Evolutionary conservation across 1,140 invertebrate species (phyloP).

Genomic region (Drosophila repletoides): DNA sequence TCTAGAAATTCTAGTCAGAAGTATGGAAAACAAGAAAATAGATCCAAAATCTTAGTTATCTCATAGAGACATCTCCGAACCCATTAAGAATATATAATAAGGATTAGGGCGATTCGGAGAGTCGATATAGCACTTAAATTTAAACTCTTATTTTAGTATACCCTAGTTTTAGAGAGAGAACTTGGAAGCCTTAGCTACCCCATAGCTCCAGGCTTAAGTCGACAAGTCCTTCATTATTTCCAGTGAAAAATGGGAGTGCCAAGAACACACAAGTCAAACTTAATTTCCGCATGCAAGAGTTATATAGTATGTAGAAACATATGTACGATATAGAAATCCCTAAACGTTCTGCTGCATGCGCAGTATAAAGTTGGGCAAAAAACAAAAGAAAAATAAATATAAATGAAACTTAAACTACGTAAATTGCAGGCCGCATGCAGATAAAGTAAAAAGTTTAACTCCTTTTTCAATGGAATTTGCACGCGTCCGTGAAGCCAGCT

Average conservation of each 20-base stretch:
- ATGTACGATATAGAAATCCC: not conserved
- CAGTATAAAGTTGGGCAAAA: conserved; percentile 7
- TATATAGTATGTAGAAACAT: conserved; percentile 1
- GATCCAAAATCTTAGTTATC: too few relatives aligned
- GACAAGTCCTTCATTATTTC: not conserved
- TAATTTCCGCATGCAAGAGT: conserved; percentile 48
- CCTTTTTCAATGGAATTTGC: conserved; percentile 69
- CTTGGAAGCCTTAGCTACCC: too few relatives aligned
- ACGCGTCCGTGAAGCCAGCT: conserved; percentile 61
- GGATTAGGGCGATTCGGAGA: too few relatives aligned
- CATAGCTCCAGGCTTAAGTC: too few relatives aligned
- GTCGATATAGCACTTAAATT: too few relatives aligned
- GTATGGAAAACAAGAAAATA: too few relatives aligned
- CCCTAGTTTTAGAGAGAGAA: too few relatives aligned
- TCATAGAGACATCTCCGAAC: too few relatives aligned
- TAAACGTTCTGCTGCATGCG: conserved; percentile 24
- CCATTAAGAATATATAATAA: not conserved
- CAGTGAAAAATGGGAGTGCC: not conserved
- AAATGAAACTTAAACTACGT: conserved; percentile 43
- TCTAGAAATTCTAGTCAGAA: too few relatives aligned
- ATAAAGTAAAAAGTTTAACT: conserved; percentile 59
- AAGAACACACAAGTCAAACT: conserved; percentile 49
- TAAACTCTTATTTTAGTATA: too few relatives aligned
- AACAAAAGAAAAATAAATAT: conserved; percentile 32
- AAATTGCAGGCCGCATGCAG: conserved; percentile 64